phyloP scores from a whole-genome alignment of 2,113 vertebrate genomes.

The Delphinus delphis region DNA sequence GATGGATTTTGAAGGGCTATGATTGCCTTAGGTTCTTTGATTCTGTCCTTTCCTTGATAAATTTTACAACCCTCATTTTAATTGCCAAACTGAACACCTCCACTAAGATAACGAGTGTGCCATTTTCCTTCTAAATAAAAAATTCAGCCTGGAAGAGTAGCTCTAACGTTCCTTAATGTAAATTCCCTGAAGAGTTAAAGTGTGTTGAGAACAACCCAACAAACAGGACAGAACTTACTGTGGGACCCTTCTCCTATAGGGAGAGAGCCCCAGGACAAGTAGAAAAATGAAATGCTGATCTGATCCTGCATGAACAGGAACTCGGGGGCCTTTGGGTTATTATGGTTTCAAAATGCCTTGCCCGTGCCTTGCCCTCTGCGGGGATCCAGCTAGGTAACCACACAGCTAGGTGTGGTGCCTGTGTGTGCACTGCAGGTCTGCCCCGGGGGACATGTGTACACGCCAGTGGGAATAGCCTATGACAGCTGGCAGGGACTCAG shows the following conservation, averaged over 20 bases:
- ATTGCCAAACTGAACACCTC: background rate
- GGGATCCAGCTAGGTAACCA: background rate
- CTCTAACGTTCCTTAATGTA: background rate
- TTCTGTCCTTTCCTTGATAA: background rate
- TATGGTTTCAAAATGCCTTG: background rate
- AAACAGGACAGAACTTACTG: background rate
- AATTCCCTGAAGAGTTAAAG: background rate
- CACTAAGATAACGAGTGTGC: background rate
- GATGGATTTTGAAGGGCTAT: background rate
- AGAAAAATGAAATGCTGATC: background rate
- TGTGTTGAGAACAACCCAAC: background rate
- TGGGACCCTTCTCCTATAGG: background rate
- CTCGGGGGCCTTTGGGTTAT: background rate
- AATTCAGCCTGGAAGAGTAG: background rate
- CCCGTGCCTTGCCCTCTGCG: background rate
- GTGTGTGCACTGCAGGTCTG: background rate
- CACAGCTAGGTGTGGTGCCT: too few relatives aligned
- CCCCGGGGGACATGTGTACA: background rate
- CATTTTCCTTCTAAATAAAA: background rate
- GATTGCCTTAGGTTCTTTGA: background rate
- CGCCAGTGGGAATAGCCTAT: background rate
- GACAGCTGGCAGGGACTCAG: background rate
- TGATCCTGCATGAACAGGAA: background rate
- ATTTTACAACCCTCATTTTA: background rate
- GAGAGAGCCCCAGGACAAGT: background rate